Base-by-base conservation (phyloP, 1,140 invertebrate genomes). In the Sycophaga agraensis region DNA sequence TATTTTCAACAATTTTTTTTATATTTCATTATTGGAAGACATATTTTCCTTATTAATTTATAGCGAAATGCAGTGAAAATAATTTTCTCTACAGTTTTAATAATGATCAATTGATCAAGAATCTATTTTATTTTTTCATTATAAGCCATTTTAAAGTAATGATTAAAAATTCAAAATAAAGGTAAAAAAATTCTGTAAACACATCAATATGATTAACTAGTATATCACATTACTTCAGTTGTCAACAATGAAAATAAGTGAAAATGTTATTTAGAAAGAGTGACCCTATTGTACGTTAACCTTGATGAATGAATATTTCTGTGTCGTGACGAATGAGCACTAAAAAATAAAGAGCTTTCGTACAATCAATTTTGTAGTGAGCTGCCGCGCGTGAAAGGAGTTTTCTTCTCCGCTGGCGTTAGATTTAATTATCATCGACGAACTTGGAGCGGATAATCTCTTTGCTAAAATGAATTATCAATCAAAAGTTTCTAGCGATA, bases 311-410 rank as follows among this genome's bases (percentile, higher is more conserved):
- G 11, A 24, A 57, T 48, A 37, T 46, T 35, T 16, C 2, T 57
- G 12, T n/a, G 19, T 37, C 43, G 14, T 21, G 14, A 7, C 21
- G 8, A 57, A 26, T 46, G 28, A 21, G 11, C n/a, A 48, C 35
- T 21, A 26, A 58, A 45, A 45, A 31, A 56, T 24, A 62, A 34
- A 39, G 43, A 56, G 37, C 51, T 63, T 63, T 56, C 43, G 43
- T 55, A 63, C 51, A 63, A 63, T 61, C 59, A 61, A 61, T 61
- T 61, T 61, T 35, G 49, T 61, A 61, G 50, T 61, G 42, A 59
- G 35, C 34, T 26, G 45, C n/a, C 43, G 56, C 26, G 31, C 45
- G 45, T 49, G 21, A 58, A 49, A 58, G 45, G 56, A 49, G 28
- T 26, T 49, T 39, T 39, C 56, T 49, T 58, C 28, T 48, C 35